phyloP scores from a whole-genome alignment of 2,797 vertebrate species.

The Botia kubotai region DNA sequence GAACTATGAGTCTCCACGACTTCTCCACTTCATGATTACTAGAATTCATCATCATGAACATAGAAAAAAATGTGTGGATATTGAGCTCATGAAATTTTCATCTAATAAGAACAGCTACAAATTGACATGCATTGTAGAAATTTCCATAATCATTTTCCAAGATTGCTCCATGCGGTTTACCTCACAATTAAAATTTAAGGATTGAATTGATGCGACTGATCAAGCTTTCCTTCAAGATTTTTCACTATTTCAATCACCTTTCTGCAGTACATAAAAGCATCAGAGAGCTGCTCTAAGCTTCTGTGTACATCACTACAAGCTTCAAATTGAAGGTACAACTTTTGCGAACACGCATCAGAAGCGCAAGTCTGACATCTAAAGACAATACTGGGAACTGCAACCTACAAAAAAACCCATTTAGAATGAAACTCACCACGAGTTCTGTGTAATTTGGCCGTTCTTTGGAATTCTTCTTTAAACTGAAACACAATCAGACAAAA shows the following conservation, averaged over 20 bases:
- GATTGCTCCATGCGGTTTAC: no score
- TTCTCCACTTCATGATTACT: neutral
- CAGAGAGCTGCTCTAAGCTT: neutral
- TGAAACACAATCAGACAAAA: slow-evolving; percentile 67
- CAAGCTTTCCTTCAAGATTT: no score
- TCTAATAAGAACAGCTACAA: neutral
- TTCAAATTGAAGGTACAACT: neutral
- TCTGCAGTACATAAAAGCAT: neutral
- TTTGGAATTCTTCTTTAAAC: slow-evolving; percentile 99
- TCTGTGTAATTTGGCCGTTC: slow-evolving; percentile 95
- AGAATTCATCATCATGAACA: no score
- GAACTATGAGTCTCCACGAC: neutral
- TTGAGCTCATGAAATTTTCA: no score
- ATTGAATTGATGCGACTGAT: no score
- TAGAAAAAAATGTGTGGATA: no score
- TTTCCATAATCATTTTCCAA: no score
- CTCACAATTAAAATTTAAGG: no score
- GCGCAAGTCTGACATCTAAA: slow-evolving; percentile 63
- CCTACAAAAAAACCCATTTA: neutral
- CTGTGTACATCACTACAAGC: neutral
- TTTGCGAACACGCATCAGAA: neutral
- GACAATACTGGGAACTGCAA: slow-evolving; percentile 53
- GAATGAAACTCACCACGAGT: slow-evolving; percentile 88
- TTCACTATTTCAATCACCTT: no score
- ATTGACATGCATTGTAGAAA: neutral